Evolutionary conservation across 1,140 invertebrate genomes (phyloP), one percentile per base, ranked within the genome.

Genomic region (Cherax quadricarinatus): DNA sequence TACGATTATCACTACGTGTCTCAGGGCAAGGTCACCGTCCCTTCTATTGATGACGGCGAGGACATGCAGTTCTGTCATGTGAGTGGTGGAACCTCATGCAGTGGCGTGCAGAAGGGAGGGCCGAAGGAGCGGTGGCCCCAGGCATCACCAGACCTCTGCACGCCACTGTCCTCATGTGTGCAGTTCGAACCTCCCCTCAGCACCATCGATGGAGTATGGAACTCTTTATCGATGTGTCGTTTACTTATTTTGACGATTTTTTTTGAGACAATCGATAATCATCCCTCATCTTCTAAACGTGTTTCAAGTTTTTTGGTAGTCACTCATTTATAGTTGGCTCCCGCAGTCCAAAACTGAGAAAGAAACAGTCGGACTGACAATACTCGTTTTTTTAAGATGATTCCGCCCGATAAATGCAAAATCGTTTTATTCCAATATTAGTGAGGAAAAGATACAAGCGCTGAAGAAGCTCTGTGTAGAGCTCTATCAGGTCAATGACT

Each of bases 61-160:
- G 30, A 41, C 30, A 41, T 41, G 30, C 30, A 41, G 30, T 94
- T 97, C 97, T 96, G 95, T 95, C 95, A 97, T 97, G 95, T 88
- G 75, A 80, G 49, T 75, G 70, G n/a, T 24, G n/a, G 70, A 75
- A 30, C n/a, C 24, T 75, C 3, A n/a, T n/a, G n/a, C n/a, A n/a
- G n/a, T n/a, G n/a, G n/a, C n/a, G n/a, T n/a, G n/a, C n/a, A n/a
- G n/a, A n/a, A n/a, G n/a, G n/a, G n/a, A n/a, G n/a, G n/a, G n/a
- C n/a, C n/a, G n/a, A n/a, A n/a, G n/a, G n/a, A n/a, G n/a, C n/a
- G n/a, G n/a, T n/a, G n/a, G n/a, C n/a, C n/a, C n/a, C n/a, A n/a
- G n/a, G n/a, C n/a, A n/a, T n/a, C n/a, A n/a, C n/a, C n/a, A n/a
- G n/a, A n/a, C n/a, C n/a, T n/a, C n/a, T n/a, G n/a, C n/a, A n/a